Evolutionary conservation across 1,140 invertebrate species (phyloP).

Genomic region (Drosophila mauritiana): DNA sequence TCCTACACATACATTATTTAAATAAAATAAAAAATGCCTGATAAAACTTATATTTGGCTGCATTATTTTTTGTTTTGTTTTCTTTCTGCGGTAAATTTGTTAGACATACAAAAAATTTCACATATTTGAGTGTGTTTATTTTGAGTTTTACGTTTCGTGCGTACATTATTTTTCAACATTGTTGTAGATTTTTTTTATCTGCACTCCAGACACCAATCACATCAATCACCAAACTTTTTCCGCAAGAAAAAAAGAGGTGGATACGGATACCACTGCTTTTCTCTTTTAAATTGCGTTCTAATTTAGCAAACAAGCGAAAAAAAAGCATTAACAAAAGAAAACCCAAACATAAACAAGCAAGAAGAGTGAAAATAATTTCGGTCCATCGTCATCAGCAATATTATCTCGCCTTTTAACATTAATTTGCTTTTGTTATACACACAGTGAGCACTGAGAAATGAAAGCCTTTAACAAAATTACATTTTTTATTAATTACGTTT

Average conservation of each 20-base stretch:
- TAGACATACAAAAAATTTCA: background rate
- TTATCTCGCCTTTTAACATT: background rate
- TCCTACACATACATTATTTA: too few relatives aligned
- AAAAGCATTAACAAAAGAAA: background rate
- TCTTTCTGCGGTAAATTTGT: too few relatives aligned
- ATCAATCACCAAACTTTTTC: slow-evolving; percentile 29
- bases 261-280: background rate
- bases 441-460: too few relatives aligned
- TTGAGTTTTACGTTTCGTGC: background rate
- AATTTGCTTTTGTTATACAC: too few relatives aligned
- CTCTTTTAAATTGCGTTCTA: slow-evolving; percentile 31
- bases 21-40: too few relatives aligned
- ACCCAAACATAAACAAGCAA: background rate
- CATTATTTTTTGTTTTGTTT: background rate
- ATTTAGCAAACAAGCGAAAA: slow-evolving; percentile 13
- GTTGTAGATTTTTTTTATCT: background rate
- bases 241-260: slow-evolving; percentile 9
- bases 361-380: slow-evolving; percentile 4
- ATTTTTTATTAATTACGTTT: too few relatives aligned
- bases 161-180: slow-evolving; percentile 20
- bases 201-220: slow-evolving; percentile 4
- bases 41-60: too few relatives aligned
- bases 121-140: background rate
- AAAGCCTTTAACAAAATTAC: background rate
- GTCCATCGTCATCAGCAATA: background rate